These are phyloP conservation scores for Crocidura indochinensis DNA, from an alignment of 2,797 vertebrate species.

Conservation along the genomic window DNA sequence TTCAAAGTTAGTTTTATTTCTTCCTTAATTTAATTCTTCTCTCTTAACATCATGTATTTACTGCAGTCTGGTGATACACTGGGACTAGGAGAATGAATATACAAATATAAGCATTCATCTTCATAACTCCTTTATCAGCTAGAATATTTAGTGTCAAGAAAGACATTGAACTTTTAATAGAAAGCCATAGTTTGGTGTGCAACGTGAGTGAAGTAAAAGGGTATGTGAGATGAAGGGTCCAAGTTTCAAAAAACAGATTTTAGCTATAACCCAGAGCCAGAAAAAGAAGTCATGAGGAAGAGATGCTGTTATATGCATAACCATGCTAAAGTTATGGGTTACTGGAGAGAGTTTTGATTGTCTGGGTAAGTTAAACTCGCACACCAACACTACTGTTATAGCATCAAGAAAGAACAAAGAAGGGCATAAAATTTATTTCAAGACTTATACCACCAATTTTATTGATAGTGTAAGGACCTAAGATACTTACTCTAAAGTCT, in stretches of 20 bases:
- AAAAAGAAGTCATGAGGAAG: background rate
- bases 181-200: background rate
- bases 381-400: background rate
- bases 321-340: background rate
- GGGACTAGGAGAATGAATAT: background rate
- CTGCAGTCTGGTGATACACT: background rate
- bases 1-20: conserved; percentile 10
- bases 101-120: background rate
- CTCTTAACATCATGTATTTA: background rate
- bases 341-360: background rate
- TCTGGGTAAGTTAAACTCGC: background rate
- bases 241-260: conserved; percentile 10
- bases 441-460: background rate
- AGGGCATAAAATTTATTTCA: background rate
- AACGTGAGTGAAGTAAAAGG: background rate
- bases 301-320: background rate
- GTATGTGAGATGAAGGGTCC: background rate
- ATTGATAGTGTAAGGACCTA: background rate
- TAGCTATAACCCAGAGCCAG: conserved; percentile 31
- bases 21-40: background rate
- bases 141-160: background rate
- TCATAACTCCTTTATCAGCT: background rate
- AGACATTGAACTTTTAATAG: background rate
- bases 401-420: background rate
- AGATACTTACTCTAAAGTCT: conserved; percentile 34